These are phyloP conservation scores for Helicoverpa zea DNA, from an alignment of 1,140 invertebrate genomes.

Conservation along the genomic window DNA sequence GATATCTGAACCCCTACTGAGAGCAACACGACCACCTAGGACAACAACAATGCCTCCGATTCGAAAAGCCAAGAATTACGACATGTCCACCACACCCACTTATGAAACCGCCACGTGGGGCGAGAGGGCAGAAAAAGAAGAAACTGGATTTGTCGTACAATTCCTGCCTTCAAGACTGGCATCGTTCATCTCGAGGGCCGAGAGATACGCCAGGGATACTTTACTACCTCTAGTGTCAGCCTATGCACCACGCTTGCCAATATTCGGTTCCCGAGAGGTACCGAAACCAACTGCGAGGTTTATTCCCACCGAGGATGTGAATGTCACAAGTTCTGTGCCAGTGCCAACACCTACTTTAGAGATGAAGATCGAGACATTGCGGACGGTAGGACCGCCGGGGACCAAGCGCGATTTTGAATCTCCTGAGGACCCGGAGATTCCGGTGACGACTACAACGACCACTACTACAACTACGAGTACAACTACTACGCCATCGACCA, in stretches of 20 bases:
- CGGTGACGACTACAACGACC: conserved; percentile 73
- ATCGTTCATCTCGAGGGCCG: conserved; percentile 92
- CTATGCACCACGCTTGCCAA: conserved; percentile 90
- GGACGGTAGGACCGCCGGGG: conserved; percentile 79
- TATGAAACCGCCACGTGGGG: conserved; percentile 70
- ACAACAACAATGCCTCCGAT: conserved; percentile 64
- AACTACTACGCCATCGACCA: conserved; percentile 63
- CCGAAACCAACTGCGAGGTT: conserved; percentile 77
- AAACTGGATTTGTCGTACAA: conserved; percentile 90
- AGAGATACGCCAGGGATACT: conserved; percentile 92
- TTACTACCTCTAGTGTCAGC: conserved; percentile 91
- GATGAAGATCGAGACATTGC: conserved; percentile 82
- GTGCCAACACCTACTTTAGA: conserved; percentile 82
- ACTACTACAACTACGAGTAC: conserved; percentile 54
- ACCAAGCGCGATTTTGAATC: conserved; percentile 76
- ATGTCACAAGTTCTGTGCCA: conserved; percentile 73
- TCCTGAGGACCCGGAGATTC: conserved; percentile 79
- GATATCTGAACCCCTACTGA: conserved; percentile 89
- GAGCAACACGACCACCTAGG: conserved; percentile 72
- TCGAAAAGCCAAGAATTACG: conserved; percentile 79
- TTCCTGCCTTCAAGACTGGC: conserved; percentile 92
- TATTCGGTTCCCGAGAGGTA: conserved; percentile 83
- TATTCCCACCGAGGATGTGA: conserved; percentile 80
- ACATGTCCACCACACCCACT: conserved; percentile 75
- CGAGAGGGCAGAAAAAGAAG: conserved; percentile 72